A percentile compares a stretch with the other conserved stretches of the same genome.
phyloP scores from a whole-genome alignment of 1,140 invertebrate species.

The Drosophila nannoptera region DNA sequence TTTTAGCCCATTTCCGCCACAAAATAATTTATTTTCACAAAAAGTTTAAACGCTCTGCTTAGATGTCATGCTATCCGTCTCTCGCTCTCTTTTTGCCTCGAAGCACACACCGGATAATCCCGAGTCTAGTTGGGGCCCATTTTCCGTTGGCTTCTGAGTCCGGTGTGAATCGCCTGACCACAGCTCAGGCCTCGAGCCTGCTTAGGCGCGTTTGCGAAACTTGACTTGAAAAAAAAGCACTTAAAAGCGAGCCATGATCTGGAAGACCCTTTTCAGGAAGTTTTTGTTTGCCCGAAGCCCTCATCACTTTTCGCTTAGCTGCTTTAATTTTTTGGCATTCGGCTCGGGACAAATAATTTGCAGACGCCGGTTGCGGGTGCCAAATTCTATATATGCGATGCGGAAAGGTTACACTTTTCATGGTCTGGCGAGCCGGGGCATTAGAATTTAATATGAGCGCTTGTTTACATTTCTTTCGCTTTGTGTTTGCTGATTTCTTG shows the following conservation, averaged over 20 bases:
- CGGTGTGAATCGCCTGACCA: constrained; percentile 2
- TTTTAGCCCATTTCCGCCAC: too few relatives aligned
- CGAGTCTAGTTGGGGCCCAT: not conserved
- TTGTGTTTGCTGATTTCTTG: constrained; percentile 27
- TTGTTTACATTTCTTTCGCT: constrained; percentile 30
- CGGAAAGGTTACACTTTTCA: constrained; percentile 35
- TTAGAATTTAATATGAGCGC: constrained; percentile 32
- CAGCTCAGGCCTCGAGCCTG: not conserved
- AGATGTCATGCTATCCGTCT: too few relatives aligned
- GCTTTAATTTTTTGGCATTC: constrained; percentile 24
- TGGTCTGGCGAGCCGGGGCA: constrained; percentile 37
- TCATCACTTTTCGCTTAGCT: constrained; percentile 38
- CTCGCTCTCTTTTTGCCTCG: too few relatives aligned
- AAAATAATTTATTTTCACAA: too few relatives aligned
- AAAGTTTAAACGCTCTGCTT: too few relatives aligned
- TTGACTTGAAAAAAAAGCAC: constrained; percentile 3
- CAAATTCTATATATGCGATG: constrained; percentile 21
- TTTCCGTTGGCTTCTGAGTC: too few relatives aligned
- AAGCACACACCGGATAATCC: too few relatives aligned
- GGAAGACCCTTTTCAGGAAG: constrained; percentile 40
- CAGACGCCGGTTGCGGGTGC: constrained; percentile 41
- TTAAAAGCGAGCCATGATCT: constrained; percentile 3
- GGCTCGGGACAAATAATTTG: constrained; percentile 13
- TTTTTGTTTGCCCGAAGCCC: constrained; percentile 19
- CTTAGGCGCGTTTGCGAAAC: constrained; percentile 22